Evolutionary conservation across 2,797 vertebrate genomes (phyloP).

Genomic region (Dendrocincla tyrannina): DNA sequence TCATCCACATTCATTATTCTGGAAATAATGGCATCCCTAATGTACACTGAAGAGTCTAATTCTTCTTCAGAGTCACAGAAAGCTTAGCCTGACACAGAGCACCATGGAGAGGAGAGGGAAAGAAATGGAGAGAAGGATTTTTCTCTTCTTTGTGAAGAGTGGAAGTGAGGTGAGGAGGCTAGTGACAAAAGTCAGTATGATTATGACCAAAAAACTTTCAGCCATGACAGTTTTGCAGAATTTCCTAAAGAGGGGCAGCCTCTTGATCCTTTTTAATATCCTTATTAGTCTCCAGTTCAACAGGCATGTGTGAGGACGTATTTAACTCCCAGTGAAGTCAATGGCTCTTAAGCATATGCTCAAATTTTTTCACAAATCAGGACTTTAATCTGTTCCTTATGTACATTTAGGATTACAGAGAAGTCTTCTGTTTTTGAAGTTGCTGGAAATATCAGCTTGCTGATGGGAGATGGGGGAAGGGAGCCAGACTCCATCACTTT

Average conservation of each 20-base stretch:
- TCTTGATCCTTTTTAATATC: conserved; percentile 37
- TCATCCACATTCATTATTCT: not conserved
- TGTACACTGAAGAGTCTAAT: not conserved
- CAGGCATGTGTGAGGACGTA: conserved; percentile 26
- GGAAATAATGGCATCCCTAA: not conserved
- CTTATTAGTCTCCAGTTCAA: conserved; percentile 41
- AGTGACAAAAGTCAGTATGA: not conserved
- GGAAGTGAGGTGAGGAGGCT: not conserved
- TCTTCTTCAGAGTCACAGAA: not conserved
- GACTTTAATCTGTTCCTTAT: conserved; percentile 67
- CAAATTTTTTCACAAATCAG: conserved; percentile 44
- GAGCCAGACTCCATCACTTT: not conserved
- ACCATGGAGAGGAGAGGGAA: not conserved
- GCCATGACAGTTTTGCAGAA: not conserved
- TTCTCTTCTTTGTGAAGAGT: not conserved
- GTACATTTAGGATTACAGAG: conserved; percentile 58
- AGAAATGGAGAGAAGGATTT: not conserved
- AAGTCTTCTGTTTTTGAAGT: conserved; percentile 65
- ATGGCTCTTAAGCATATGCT: conserved; percentile 57
- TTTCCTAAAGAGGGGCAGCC: conserved; percentile 5
- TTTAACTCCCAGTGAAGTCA: conserved; percentile 58
- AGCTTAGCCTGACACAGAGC: not conserved
- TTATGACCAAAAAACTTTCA: not conserved
- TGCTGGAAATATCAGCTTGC: conserved; percentile 47
- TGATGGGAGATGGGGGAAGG: conserved; percentile 43